These are phyloP conservation scores for Smutsia temminckii DNA, from an alignment of 2,797 vertebrate species.

Conservation along the genomic window DNA sequence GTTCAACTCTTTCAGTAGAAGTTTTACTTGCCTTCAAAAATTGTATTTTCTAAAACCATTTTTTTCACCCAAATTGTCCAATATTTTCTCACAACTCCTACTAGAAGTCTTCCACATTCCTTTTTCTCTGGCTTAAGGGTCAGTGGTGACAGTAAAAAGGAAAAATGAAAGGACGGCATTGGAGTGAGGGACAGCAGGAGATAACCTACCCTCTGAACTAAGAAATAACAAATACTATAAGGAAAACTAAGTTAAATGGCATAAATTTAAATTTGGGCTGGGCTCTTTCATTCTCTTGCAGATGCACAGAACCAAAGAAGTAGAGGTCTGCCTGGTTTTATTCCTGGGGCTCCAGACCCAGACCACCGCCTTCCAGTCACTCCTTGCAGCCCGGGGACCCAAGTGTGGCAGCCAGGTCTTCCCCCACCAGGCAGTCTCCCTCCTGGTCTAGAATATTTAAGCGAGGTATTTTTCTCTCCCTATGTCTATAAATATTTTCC, in stretches of 20 bases:
- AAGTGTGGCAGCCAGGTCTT: constrained; percentile 66
- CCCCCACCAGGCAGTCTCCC: constrained; percentile 85
- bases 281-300: constrained; percentile 61
- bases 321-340: constrained; percentile 68
- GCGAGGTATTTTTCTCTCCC: constrained; percentile 86
- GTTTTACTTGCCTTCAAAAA: neutral
- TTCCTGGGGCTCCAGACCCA: constrained; percentile 80
- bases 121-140: neutral
- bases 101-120: neutral
- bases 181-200: neutral
- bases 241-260: neutral
- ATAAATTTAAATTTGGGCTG: neutral
- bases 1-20: neutral
- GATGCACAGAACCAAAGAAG: constrained; percentile 72
- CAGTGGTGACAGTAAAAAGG: neutral
- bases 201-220: neutral
- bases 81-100: neutral
- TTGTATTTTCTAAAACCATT: neutral
- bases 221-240: neutral
- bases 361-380: constrained; percentile 51
- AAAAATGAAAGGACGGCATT: neutral
- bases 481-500: neutral
- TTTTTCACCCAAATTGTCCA: neutral
- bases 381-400: constrained; percentile 59
- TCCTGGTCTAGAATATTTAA: constrained; percentile 94